Evolutionary conservation across 92 coral and sea anemone species (phyloP), one percentile per base, ranked within the genome.

Genomic region (Phenganax subtilis): DNA sequence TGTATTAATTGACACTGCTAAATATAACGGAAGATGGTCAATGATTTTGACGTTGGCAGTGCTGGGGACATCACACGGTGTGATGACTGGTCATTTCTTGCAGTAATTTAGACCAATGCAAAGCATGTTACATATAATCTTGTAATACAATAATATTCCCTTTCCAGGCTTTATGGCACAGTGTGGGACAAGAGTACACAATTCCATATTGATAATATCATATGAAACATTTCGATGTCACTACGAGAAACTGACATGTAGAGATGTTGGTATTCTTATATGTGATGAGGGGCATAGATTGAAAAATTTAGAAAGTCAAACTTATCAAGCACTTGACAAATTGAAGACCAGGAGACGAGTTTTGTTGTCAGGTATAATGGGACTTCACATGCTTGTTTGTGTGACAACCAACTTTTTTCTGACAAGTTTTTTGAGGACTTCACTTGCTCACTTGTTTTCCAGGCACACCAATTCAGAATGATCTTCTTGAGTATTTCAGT

Each of bases 391-490:
- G 15, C 25, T 12, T 7, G 65, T 59, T 59, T 59, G 65, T 12
- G 16, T 12, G 16, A 1, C 65, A 59, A 14, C 1, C 65, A 37
- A 37, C 47, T 37, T 2, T 37, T 37, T 37, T 37, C 7, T 1
- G 65, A 12, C 65, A 14, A 59, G 65, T 59, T 12, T 20, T 3
- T 20, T 20, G 15, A 11, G 7, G 71, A 11, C 71, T 11, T 65
- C 25, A 65, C 30, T 65, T 17, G 30, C 15, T 65, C 28, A 3
- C 51, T 69, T 70, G 8, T 25, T 61, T 69, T 58, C 44, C 78
- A 94, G 98, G 98, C 74, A 94, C 98, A 11, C 98, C 98, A 28
- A 86, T 94, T 71, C 98, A 94, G 88, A 94, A 94, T 85, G 98
- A 94, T 86, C 77, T 94, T 56, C 82, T 94, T 74, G 98, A 94